phyloP scores from a whole-genome alignment of 2,797 vertebrate species.

The Neopelma chrysocephalum region DNA sequence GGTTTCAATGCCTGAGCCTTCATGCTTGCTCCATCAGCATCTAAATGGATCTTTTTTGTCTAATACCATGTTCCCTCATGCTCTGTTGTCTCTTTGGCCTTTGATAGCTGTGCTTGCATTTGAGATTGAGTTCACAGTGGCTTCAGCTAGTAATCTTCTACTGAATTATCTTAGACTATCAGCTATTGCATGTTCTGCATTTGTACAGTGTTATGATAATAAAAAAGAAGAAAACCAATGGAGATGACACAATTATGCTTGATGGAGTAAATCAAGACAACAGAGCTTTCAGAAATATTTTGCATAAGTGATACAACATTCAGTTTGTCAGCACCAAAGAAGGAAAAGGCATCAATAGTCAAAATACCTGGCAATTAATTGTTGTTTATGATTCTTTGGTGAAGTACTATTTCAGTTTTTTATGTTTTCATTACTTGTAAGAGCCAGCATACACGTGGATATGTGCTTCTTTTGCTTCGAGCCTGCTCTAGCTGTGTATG shows the following conservation, averaged over 20 bases:
- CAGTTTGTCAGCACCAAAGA: background rate
- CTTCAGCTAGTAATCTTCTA: background rate
- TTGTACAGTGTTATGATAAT: background rate
- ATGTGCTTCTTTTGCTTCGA: background rate
- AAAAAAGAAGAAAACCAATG: background rate
- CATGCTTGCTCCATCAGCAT: background rate
- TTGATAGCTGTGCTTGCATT: background rate
- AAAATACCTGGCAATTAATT: background rate
- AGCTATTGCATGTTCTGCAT: background rate
- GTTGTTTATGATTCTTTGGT: background rate
- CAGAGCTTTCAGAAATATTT: background rate
- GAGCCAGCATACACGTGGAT: background rate
- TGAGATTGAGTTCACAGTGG: background rate
- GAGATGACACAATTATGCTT: background rate
- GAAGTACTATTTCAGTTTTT: background rate
- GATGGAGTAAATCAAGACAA: background rate
- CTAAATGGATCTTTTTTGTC: background rate
- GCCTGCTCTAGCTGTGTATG: background rate
- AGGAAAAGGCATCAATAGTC: background rate
- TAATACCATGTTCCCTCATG: background rate
- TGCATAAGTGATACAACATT: background rate
- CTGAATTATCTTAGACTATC: background rate
- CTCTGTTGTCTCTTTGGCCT: background rate
- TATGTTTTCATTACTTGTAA: background rate
- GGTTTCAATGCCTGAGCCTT: background rate